Evolutionary conservation across 2,888 invertebrate species (phyloP).

Genomic region (Erannis defoliaria): DNA sequence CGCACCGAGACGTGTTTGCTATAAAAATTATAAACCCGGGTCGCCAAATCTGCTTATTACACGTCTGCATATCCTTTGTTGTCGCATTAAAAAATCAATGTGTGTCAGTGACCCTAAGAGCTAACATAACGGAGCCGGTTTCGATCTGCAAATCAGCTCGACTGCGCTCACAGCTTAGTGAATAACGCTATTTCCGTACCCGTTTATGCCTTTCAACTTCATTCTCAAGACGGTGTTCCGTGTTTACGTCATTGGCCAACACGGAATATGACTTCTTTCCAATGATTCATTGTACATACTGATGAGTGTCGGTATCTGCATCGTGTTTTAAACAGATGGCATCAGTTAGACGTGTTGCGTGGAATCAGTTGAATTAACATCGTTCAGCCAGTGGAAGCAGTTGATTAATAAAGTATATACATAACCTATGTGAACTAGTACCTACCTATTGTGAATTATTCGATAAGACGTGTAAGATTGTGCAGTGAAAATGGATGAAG

Average conservation of each 20-base stretch:
- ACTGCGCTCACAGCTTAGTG: conserved; percentile 35
- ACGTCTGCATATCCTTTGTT: conserved; percentile 19
- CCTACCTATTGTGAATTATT: conserved; percentile 12
- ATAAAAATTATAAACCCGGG: conserved; percentile 36
- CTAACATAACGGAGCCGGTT: conserved; percentile 40
- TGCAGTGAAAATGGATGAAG: conserved; percentile 86
- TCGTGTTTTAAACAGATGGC: conserved; percentile 50
- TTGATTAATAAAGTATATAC: conserved; percentile 8
- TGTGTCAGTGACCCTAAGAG: conserved; percentile 69
- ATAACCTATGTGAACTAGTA: too few species aligned
- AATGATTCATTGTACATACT: conserved; percentile 69
- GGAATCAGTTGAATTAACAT: conserved; percentile 23
- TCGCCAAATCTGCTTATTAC: conserved; percentile 29
- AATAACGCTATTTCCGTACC: conserved; percentile 58
- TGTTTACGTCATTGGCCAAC: conserved; percentile 75
- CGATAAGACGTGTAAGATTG: conserved; percentile 22
- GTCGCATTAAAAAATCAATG: conserved; percentile 31
- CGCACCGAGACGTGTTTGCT: conserved; percentile 48
- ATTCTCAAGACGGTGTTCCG: conserved; percentile 56
- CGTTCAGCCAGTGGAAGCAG: conserved; percentile 1
- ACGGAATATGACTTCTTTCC: conserved; percentile 69
- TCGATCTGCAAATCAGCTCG: conserved; percentile 30
- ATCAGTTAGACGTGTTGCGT: conserved; percentile 32
- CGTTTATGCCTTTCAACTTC: conserved; percentile 47
- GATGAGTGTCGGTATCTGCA: conserved; percentile 60